Percentiles rank a stretch among this genome's conserved stretches.
phyloP scores from a whole-genome alignment of 2,888 invertebrate genomes.

The Epicampocera succincta region DNA sequence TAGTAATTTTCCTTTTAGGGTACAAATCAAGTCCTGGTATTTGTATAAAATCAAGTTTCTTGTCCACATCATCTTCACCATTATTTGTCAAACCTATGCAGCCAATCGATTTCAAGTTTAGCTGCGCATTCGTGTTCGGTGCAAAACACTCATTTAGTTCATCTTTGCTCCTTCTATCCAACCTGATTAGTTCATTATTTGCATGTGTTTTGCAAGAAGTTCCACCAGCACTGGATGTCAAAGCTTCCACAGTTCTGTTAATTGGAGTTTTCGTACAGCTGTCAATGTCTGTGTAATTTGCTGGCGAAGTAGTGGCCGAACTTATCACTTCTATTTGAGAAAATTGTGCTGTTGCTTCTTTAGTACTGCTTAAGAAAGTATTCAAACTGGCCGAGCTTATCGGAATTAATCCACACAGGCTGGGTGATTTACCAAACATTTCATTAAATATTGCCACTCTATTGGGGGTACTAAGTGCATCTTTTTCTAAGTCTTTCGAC shows the following conservation, averaged over 20 bases:
- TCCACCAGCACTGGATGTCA: not conserved
- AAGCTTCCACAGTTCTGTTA: not conserved
- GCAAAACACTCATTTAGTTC: slow-evolving; percentile 16
- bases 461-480: slow-evolving; percentile 41
- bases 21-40: slow-evolving; percentile 62
- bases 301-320: slow-evolving; percentile 54
- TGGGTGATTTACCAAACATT: slow-evolving; percentile 66
- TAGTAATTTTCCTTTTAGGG: not conserved
- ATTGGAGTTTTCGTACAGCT: not conserved
- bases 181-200: not conserved
- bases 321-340: slow-evolving; percentile 8
- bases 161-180: not conserved
- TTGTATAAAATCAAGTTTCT: slow-evolving; percentile 16
- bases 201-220: not conserved
- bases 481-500: not conserved
- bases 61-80: slow-evolving; percentile 19
- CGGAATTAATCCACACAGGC: slow-evolving; percentile 6
- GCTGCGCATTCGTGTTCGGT: not conserved
- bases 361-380: slow-evolving; percentile 41
- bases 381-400: not conserved
- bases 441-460: slow-evolving; percentile 57
- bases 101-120: slow-evolving; percentile 3
- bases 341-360: slow-evolving; percentile 13
- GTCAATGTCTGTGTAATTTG: slow-evolving; percentile 47
- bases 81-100: slow-evolving; percentile 9